phyloP scores from a whole-genome alignment of 1,140 invertebrate genomes.

The Lordiphosa mommai region DNA sequence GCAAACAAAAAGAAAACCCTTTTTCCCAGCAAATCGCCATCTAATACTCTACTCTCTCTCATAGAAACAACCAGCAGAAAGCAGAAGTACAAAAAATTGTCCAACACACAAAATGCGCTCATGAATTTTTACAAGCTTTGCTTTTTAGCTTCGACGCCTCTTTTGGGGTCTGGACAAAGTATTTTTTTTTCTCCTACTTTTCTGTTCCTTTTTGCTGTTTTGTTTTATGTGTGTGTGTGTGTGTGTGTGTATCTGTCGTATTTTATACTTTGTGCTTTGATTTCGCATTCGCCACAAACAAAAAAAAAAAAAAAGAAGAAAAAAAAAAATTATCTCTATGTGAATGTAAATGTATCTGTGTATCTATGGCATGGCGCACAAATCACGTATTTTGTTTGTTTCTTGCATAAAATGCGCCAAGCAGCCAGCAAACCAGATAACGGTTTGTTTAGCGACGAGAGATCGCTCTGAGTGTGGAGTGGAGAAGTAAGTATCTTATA shows the following conservation, averaged over 20 bases:
- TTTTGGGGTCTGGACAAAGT: constrained; percentile 13
- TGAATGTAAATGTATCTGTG: constrained; percentile 24
- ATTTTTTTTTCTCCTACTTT: constrained; percentile 9
- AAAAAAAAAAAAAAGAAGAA: constrained; percentile 2
- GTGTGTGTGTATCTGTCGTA: constrained; percentile 15
- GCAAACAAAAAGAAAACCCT: too few species aligned
- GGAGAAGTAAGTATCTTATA: constrained; percentile 24
- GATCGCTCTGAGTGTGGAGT: constrained; percentile 29
- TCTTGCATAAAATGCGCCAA: constrained; percentile 39
- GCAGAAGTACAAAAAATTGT: too few species aligned
- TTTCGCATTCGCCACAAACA: constrained; percentile 20
- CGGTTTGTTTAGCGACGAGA: constrained; percentile 28
- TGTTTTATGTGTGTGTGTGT: constrained; percentile 16
- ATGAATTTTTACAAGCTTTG: constrained; percentile 51
- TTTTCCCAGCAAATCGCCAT: too few species aligned
- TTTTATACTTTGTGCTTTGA: constrained; percentile 20
- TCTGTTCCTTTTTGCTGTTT: constrained; percentile 12
- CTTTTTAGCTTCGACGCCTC: constrained; percentile 37
- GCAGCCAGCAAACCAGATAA: constrained; percentile 30
- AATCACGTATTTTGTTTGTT: constrained; percentile 56
- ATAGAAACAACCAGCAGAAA: too few species aligned
- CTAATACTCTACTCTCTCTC: too few species aligned
- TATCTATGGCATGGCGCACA: constrained; percentile 28
- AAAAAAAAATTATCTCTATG: constrained; percentile 10
- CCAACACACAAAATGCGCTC: constrained; percentile 3